Percentiles rank a stretch among this genome's conserved stretches.
These are phyloP conservation scores for Acropora yongei DNA, from an alignment of 64 coral and sea anemone species.

Conservation along the genomic window DNA sequence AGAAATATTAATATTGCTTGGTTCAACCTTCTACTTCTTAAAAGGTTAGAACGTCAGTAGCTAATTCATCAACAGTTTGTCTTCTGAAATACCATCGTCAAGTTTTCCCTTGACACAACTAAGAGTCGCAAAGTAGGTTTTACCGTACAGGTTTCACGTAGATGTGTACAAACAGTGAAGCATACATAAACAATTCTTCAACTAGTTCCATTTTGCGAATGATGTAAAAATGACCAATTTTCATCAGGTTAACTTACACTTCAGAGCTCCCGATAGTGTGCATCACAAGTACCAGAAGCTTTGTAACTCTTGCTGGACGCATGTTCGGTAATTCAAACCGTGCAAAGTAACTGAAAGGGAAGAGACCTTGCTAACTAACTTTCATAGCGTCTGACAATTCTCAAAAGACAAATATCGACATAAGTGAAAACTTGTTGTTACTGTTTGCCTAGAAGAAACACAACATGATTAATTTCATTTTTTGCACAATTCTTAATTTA, in stretches of 20 bases:
- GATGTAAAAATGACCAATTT: background rate
- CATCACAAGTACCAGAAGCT: background rate
- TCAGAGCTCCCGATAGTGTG: background rate
- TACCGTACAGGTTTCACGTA: too few species aligned
- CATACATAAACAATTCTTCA: background rate
- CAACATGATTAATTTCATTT: too few species aligned
- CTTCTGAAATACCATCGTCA: too few species aligned
- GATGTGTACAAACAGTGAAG: too few species aligned
- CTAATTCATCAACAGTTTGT: too few species aligned
- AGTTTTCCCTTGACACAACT: too few species aligned
- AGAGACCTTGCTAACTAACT: background rate
- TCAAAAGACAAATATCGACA: background rate
- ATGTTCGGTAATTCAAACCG: slow-evolving; percentile 2
- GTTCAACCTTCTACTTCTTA: too few species aligned
- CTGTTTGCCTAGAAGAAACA: too few species aligned
- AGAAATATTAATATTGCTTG: too few species aligned
- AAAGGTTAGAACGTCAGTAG: too few species aligned
- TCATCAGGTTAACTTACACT: background rate
- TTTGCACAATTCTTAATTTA: too few species aligned
- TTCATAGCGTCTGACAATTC: background rate
- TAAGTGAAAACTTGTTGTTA: background rate
- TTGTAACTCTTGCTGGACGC: background rate
- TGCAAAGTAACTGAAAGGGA: slow-evolving; percentile 6
- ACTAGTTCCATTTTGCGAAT: background rate
- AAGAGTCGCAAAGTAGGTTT: too few species aligned